These are phyloP conservation scores for Corythornis cristatus DNA, from an alignment of 2,113 vertebrate genomes.

Conservation along the genomic window DNA sequence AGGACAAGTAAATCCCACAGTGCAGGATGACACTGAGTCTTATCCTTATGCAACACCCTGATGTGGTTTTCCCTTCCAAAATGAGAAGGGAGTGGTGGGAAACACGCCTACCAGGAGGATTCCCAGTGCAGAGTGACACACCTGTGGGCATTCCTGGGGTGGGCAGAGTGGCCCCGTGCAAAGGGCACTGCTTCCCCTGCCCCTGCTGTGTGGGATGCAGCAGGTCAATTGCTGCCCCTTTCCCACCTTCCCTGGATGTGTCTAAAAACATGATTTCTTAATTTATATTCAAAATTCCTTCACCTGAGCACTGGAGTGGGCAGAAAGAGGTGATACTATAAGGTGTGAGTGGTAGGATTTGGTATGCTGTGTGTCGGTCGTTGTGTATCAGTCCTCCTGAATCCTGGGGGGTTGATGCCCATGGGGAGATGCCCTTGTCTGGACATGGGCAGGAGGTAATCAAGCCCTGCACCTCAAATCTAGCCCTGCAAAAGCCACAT, in stretches of 20 bases:
- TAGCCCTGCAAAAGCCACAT: neutral
- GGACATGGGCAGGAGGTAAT: accelerated
- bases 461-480: neutral
- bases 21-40: neutral
- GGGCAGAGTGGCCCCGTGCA: neutral
- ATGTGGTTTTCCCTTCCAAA: accelerated
- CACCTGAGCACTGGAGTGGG: neutral
- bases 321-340: neutral
- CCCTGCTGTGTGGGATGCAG: accelerated
- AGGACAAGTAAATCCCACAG: neutral
- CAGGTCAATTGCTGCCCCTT: neutral
- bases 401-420: neutral
- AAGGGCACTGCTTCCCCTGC: neutral
- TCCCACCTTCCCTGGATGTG: neutral
- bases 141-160: accelerated
- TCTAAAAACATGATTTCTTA: neutral
- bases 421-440: neutral
- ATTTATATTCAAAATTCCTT: neutral
- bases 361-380: neutral
- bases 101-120: accelerated
- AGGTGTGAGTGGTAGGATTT: neutral
- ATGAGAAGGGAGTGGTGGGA: neutral
- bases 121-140: neutral
- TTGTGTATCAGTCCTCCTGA: neutral
- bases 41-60: neutral